Evolutionary conservation across 2,113 vertebrate species (phyloP).

Genomic region (Boulengeromyrus knoepffleri): DNA sequence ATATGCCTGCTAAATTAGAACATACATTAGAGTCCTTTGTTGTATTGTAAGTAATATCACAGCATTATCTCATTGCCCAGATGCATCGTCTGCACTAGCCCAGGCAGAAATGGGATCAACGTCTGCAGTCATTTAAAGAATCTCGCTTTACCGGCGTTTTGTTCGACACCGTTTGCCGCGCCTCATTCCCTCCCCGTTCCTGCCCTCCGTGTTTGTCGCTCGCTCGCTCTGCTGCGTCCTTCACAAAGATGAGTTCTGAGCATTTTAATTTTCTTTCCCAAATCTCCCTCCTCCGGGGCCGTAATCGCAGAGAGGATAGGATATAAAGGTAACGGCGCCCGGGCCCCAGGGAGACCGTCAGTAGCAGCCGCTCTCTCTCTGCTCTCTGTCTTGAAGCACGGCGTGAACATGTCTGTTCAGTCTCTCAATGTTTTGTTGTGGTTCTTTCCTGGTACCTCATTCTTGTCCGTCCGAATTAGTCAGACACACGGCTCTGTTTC

Average conservation of each 20-base stretch:
- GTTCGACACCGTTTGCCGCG: neutral
- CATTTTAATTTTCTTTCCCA: conserved; percentile 66
- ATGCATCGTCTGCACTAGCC: neutral
- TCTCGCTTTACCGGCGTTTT: neutral
- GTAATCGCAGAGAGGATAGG: conserved; percentile 63
- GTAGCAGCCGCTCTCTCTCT: conserved; percentile 68
- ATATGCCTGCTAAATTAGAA: neutral
- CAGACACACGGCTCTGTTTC: conserved; percentile 40
- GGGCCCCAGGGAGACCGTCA: conserved; percentile 85
- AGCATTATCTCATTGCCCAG: neutral
- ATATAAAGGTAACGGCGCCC: conserved; percentile 77
- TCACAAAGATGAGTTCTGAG: conserved; percentile 61
- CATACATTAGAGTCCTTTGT: neutral
- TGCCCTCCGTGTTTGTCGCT: conserved; percentile 58
- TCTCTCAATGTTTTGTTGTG: conserved; percentile 73
- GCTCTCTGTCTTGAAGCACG: conserved; percentile 79
- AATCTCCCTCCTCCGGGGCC: conserved; percentile 54
- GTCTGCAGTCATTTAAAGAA: neutral
- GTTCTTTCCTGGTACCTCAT: conserved; percentile 75
- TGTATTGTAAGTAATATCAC: neutral
- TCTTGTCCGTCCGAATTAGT: conserved; percentile 77
- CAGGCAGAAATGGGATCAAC: neutral
- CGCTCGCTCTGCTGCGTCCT: conserved; percentile 62
- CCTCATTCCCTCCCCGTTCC: neutral
- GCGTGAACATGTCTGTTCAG: conserved; percentile 74